Conservation (phyloP, 2,888 invertebrate genomes). For the Apocheima hispidaria region DNA sequence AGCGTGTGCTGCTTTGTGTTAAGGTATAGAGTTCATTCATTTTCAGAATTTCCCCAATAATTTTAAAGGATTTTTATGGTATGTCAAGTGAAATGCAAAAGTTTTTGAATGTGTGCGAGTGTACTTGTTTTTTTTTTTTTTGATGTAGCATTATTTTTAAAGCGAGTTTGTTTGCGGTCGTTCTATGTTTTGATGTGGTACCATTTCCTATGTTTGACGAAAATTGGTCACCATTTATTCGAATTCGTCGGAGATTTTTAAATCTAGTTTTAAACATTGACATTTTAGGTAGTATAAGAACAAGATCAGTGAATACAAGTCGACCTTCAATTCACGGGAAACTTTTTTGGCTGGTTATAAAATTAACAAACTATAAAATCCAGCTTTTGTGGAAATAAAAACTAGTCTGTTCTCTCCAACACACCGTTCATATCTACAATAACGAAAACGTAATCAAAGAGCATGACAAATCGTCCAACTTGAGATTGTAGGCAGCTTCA, state of each 20-base stretch:
- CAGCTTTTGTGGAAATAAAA: constrained; percentile 7
- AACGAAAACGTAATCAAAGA: constrained; percentile 46
- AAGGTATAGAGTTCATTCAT: background rate
- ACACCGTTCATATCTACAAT: constrained; percentile 29
- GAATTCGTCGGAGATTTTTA: no score
- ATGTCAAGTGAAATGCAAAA: no score
- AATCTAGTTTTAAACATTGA: no score
- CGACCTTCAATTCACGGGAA: background rate
- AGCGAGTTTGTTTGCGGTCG: no score
- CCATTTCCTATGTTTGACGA: no score
- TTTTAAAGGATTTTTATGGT: no score
- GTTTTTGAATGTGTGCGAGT: no score
- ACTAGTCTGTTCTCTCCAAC: constrained; percentile 5
- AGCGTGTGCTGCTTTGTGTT: background rate
- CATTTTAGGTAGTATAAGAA: background rate
- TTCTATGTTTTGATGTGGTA: no score
- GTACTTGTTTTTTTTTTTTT: no score
- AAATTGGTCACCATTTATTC: no score
- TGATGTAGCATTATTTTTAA: no score
- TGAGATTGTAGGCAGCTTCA: constrained; percentile 36
- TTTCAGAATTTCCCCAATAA: no score
- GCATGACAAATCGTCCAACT: constrained; percentile 45
- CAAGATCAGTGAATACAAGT: background rate
- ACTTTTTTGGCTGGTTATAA: background rate
- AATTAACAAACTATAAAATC: background rate